A percentile compares a stretch with the other conserved stretches of the same genome.
Evolutionary conservation across 2,113 vertebrate species (phyloP).

Genomic region (Neolamprologus cancellatus): DNA sequence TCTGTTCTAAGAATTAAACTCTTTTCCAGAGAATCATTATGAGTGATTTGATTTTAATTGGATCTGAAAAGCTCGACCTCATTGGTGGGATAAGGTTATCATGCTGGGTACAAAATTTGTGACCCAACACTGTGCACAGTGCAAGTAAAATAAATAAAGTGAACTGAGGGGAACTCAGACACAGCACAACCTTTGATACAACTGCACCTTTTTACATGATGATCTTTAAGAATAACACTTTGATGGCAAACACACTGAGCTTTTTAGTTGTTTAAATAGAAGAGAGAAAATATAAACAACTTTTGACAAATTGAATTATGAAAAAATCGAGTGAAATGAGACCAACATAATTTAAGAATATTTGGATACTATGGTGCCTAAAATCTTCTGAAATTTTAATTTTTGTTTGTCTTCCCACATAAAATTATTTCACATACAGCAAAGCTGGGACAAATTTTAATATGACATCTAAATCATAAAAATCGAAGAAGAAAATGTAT

Average conservation of each 20-base stretch:
- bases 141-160: too few species aligned
- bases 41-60: too few species aligned
- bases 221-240: not conserved
- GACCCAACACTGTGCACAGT: too few species aligned
- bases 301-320: not conserved
- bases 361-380: not conserved
- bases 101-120: too few species aligned
- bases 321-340: not conserved
- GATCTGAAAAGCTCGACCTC: too few species aligned
- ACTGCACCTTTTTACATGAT: not conserved
- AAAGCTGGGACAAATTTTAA: not conserved
- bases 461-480: accelerated
- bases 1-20: not conserved
- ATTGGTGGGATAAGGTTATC: too few species aligned
- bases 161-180: not conserved
- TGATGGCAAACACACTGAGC: not conserved
- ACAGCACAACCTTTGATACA: not conserved
- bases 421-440: accelerated
- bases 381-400: not conserved
- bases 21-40: not conserved
- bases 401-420: not conserved
- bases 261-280: not conserved
- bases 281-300: not conserved
- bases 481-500: accelerated
- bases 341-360: not conserved